These are phyloP conservation scores for Drosophila conformis DNA, from an alignment of 2,888 invertebrate species.

Conservation along the genomic window DNA sequence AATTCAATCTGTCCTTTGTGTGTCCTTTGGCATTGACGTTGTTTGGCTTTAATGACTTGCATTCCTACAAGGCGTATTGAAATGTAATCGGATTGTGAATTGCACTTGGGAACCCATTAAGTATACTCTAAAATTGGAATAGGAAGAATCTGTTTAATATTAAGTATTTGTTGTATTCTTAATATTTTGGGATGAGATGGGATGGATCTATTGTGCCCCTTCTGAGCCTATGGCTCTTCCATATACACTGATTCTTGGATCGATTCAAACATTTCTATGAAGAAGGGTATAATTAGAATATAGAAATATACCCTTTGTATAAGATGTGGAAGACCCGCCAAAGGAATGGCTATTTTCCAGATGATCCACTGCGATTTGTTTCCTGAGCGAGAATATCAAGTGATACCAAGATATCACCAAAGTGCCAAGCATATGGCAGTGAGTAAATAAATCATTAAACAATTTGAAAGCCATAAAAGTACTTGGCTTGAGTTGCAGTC, in stretches of 20 bases:
- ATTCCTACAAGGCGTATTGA: not conserved
- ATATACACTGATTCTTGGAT: not conserved
- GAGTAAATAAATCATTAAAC: slow-evolving; percentile 38
- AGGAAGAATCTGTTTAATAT: not conserved
- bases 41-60: not conserved
- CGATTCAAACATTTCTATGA: no score
- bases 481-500: slow-evolving; percentile 21
- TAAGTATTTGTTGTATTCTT: not conserved
- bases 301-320: no score
- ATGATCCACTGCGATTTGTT: not conserved
- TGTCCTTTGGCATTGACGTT: slow-evolving; percentile 1
- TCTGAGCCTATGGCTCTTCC: not conserved
- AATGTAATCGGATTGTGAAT: not conserved
- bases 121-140: not conserved
- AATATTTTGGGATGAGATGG: not conserved
- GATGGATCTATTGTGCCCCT: not conserved
- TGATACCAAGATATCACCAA: not conserved
- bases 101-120: not conserved
- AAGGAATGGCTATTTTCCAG: not conserved
- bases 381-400: not conserved
- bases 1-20: not conserved
- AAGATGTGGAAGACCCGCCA: no score
- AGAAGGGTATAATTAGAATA: no score
- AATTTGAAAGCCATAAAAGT: slow-evolving; percentile 47
- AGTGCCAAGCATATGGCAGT: not conserved